Base-by-base conservation (phyloP, 1,140 invertebrate species). In the Tetramorium parvispinum region DNA sequence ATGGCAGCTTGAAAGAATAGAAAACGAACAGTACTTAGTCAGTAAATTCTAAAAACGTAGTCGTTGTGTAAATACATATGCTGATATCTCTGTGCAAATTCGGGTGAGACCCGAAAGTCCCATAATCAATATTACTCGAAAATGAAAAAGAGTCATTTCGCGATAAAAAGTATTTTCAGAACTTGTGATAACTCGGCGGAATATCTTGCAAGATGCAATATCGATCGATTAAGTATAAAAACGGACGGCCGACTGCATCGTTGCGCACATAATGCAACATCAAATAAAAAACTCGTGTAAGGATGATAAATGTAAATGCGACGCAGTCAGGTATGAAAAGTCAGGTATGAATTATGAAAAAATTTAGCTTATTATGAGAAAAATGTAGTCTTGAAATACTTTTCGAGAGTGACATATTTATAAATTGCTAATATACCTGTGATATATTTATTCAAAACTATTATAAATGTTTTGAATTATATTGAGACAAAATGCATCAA, bases 1-100 rank as follows among this genome's bases (percentile, higher is more conserved):
- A 18, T 78, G 21, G 85, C 88, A 63, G 91, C 91, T 89, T 91
- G 89, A 66, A 93, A 91, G 78, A 71, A 89, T 57, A 85, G 81
- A 40, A 76, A 59, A 75, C 5, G 11, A 57, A 43, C 40, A n/a
- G 40, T 79, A 27, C 5, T 77, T 73, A 46, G 51, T 73, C 11
- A 73, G 40, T 46, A 59, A 75, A 21, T 59, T 73, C 18, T 43
- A 32, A 73, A 37, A 73, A 53, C 7, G 46, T 16, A 24, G 3
- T 40, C 32, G 0, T 65, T 51, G 32, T 40, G 3, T 46, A 46
- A 43, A 76, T 37, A 27, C 13, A 46, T 46, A 0, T 27, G 18
- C 10, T 18, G 75, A 51, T 37, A 53, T 81, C n/a, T 68, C 10
- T 37, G 13, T 37, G 46, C 32, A 68, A 53, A 68, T 68, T n/a